phyloP scores from a whole-genome alignment of 2,797 vertebrate species.

The Lycodopsis pacificus region DNA sequence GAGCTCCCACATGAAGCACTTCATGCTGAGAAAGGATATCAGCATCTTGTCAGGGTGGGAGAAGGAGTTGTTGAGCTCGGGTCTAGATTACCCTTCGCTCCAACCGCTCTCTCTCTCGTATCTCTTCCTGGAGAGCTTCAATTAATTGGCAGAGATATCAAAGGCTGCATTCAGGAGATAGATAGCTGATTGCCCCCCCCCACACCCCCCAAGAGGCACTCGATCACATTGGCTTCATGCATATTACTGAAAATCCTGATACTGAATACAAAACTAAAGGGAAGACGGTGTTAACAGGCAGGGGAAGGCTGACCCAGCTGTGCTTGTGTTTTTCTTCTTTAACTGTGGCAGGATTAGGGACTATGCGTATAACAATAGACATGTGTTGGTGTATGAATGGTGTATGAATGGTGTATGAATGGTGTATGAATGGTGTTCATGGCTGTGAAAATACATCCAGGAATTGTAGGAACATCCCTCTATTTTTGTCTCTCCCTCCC shows the following conservation, averaged over 20 bases:
- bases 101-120: conserved; percentile 23
- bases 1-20: conserved; percentile 32
- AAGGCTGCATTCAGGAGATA: conserved; percentile 72
- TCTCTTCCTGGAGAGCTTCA: conserved; percentile 61
- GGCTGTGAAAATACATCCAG: conserved; percentile 16
- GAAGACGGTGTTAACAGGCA: not conserved
- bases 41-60: conserved; percentile 51
- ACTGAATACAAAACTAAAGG: conserved; percentile 34
- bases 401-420: not conserved
- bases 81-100: conserved; percentile 38
- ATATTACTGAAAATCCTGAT: conserved; percentile 54
- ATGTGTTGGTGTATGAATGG: not conserved
- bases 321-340: conserved; percentile 5
- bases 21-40: conserved; percentile 41
- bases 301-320: not conserved
- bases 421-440: not conserved
- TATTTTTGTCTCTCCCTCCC: conserved; percentile 33
- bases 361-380: not conserved
- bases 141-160: conserved; percentile 64
- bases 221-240: conserved; percentile 51
- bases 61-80: conserved; percentile 51
- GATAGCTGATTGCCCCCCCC: not conserved
- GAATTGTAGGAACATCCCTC: conserved; percentile 30
- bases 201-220: conserved; percentile 19
- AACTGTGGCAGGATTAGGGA: conserved; percentile 5